These are phyloP conservation scores for Thecocarcelia acutangulata DNA, from an alignment of 2,888 invertebrate species.

Conservation along the genomic window DNA sequence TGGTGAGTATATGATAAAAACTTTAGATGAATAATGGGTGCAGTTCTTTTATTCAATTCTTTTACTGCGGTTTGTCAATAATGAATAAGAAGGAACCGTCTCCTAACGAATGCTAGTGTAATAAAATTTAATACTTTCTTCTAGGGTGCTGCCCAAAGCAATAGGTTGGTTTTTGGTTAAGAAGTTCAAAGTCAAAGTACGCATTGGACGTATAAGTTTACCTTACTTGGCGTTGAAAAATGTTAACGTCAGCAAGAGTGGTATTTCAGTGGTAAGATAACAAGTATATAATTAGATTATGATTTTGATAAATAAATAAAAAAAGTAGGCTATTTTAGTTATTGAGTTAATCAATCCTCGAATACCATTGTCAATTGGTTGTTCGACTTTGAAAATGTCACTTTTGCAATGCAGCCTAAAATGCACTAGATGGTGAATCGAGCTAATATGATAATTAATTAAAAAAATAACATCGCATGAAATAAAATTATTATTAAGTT, in stretches of 20 bases:
- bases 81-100: conserved; percentile 70
- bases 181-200: conserved; percentile 89
- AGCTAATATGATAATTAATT: too few relatives aligned
- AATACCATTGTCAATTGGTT: too few relatives aligned
- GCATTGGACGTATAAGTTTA: conserved; percentile 91
- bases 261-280: conserved; percentile 87
- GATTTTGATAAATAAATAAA: too few relatives aligned
- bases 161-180: conserved; percentile 91
- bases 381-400: too few relatives aligned
- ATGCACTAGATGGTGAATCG: too few relatives aligned
- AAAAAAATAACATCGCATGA: too few relatives aligned
- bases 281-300: not conserved
- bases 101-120: conserved; percentile 71
- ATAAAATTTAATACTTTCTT: not conserved
- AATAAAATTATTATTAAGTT: too few relatives aligned
- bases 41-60: conserved; percentile 27
- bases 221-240: conserved; percentile 89
- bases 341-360: too few relatives aligned
- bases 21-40: conserved; percentile 25
- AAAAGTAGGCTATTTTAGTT: too few relatives aligned
- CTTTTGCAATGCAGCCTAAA: too few relatives aligned
- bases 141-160: conserved; percentile 89
- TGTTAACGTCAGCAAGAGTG: conserved; percentile 90
- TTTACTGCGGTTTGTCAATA: conserved; percentile 10
- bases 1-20: conserved; percentile 73